Conservation (phyloP, 2,113 vertebrate species). For the Podarcis muralis region DNA sequence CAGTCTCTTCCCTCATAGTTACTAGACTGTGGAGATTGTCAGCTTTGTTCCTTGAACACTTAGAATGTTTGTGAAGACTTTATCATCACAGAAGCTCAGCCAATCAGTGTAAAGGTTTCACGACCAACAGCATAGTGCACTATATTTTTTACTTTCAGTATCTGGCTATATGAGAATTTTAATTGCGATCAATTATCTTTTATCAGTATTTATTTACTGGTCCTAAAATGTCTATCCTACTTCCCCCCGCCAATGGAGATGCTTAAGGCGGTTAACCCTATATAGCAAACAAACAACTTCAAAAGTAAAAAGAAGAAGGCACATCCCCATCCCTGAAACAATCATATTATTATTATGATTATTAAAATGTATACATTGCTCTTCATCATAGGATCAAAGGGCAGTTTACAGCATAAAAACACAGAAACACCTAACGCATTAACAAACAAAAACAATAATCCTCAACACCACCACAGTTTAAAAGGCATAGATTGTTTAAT, state of each 20-base stretch:
- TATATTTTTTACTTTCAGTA: neutral
- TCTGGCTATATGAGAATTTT: neutral
- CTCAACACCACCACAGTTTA: too few species aligned
- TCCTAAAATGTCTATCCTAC: neutral
- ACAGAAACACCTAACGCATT: too few species aligned
- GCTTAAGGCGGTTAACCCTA: neutral
- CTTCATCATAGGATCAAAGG: too few species aligned
- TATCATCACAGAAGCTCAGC: neutral
- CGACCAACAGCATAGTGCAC: neutral
- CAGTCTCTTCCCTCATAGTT: neutral
- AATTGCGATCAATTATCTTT: neutral
- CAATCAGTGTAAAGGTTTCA: neutral
- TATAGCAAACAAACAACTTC: neutral
- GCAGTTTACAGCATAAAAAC: too few species aligned
- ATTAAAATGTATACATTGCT: too few species aligned
- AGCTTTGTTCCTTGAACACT: neutral
- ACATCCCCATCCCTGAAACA: neutral
- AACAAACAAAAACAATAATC: neutral
- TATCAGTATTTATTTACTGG: neutral
- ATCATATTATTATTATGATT: too few species aligned
- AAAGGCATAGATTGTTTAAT: too few species aligned
- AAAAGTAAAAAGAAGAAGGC: neutral
- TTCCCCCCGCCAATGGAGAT: neutral
- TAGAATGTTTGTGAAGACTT: neutral
- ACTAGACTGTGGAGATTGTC: neutral